Conservation (phyloP, 1,140 invertebrate species). For the Monomorium pharaonis region DNA sequence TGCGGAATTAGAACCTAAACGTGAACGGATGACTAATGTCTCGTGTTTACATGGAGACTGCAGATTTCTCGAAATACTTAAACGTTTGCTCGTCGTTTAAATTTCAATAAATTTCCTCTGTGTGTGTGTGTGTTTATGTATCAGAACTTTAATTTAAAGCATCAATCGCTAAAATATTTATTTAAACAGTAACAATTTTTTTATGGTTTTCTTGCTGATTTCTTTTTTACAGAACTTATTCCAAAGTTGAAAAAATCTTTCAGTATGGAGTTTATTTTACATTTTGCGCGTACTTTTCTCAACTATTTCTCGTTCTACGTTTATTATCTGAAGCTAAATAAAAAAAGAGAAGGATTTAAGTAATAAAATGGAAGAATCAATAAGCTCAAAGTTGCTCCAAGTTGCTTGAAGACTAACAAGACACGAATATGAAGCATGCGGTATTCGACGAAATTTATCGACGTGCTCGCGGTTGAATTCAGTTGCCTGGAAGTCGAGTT, state of each 20-base stretch:
- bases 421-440: constrained; percentile 12
- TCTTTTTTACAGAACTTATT: neutral
- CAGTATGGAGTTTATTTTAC: neutral
- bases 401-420: neutral
- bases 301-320: neutral
- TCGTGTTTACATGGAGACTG: neutral
- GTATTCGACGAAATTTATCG: constrained; percentile 20
- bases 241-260: neutral
- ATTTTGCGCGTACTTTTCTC: neutral
- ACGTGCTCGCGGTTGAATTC: constrained; percentile 2
- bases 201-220: neutral
- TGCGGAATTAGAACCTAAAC: constrained; percentile 38
- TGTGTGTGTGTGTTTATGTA: too few species aligned
- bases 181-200: neutral
- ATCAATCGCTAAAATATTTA: neutral
- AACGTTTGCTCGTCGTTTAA: neutral
- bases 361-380: neutral
- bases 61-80: neutral
- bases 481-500: constrained; percentile 29
- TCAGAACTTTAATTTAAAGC: neutral
- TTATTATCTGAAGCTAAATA: neutral
- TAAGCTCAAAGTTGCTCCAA: neutral
- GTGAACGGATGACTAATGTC: constrained; percentile 31
- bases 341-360: neutral
- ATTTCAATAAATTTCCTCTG: neutral